A percentile compares a stretch with the other conserved stretches of the same genome.
Evolutionary conservation across 1,140 invertebrate species (phyloP).

Genomic region (Pseudoatta argentina): DNA sequence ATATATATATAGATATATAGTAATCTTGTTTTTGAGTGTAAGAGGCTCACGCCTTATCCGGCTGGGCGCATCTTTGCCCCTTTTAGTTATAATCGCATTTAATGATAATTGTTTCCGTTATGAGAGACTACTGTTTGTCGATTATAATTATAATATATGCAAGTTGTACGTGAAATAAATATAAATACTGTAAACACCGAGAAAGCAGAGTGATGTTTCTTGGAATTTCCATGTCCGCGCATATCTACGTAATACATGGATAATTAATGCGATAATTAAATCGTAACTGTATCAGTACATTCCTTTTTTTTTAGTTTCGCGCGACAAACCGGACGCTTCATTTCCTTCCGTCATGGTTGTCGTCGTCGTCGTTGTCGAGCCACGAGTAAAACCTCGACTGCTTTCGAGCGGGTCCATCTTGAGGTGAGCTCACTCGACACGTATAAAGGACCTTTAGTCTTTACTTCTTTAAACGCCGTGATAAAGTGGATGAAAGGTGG

Average conservation of each 20-base stretch:
- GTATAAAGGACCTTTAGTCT: constrained; percentile 82
- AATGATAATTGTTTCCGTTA: constrained; percentile 71
- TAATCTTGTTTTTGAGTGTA: constrained; percentile 77
- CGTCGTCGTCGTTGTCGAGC: not conserved
- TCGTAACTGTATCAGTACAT: not conserved
- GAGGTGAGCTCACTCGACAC: constrained; percentile 64
- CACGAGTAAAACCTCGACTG: constrained; percentile 3
- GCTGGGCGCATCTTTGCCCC: constrained; percentile 50
- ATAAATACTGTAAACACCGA: constrained; percentile 77
- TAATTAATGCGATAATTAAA: not conserved
- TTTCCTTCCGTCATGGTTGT: not conserved
- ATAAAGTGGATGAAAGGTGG: constrained; percentile 86
- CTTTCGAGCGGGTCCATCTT: constrained; percentile 46
- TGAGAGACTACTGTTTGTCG: constrained; percentile 77
- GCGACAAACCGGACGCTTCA: not conserved
- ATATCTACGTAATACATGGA: not conserved
- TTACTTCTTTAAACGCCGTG: constrained; percentile 86
- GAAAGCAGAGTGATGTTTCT: not conserved
- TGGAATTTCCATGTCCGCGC: not conserved
- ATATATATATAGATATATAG: constrained; percentile 62
- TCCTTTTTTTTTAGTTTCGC: not conserved
- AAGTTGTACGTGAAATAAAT: constrained; percentile 78
- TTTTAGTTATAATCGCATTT: constrained; percentile 36
- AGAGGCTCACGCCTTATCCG: constrained; percentile 66
- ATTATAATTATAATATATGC: constrained; percentile 78